phyloP scores from a whole-genome alignment of 2,113 vertebrate genomes.

The Plecotus auritus region DNA sequence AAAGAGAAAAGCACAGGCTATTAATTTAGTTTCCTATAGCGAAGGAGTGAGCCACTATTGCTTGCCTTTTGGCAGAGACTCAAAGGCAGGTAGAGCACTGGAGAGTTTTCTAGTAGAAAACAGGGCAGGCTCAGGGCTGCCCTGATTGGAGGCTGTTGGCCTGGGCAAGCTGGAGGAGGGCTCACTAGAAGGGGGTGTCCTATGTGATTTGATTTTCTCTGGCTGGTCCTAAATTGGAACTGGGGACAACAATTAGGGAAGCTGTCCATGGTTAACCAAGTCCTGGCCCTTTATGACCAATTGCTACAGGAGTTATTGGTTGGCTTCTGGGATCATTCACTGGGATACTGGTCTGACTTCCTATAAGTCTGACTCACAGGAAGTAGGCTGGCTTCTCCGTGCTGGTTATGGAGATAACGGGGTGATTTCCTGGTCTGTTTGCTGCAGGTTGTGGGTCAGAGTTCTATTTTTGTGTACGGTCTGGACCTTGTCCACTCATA shows the following conservation, averaged over 20 bases:
- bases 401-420: too few relatives aligned
- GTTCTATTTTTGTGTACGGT: not conserved
- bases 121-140: too few relatives aligned
- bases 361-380: not conserved
- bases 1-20: not conserved
- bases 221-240: not conserved
- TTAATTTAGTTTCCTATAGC: not conserved
- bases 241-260: not conserved
- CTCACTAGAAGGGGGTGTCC: too few relatives aligned
- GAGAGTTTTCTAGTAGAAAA: too few relatives aligned
- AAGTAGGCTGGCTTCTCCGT: not conserved
- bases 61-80: not conserved
- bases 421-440: not conserved
- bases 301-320: too few relatives aligned
- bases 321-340: not conserved
- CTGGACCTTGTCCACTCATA: not conserved
- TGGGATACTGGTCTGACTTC: not conserved
- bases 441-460: not conserved
- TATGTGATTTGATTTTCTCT: fast-evolving
- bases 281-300: not conserved
- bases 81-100: not conserved
- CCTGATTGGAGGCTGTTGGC: not conserved
- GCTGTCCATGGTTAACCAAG: not conserved
- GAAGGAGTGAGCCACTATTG: not conserved
- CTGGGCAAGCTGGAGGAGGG: too few relatives aligned